phyloP scores from a whole-genome alignment of 2,888 invertebrate species.

The Petrolisthes manimaculis region DNA sequence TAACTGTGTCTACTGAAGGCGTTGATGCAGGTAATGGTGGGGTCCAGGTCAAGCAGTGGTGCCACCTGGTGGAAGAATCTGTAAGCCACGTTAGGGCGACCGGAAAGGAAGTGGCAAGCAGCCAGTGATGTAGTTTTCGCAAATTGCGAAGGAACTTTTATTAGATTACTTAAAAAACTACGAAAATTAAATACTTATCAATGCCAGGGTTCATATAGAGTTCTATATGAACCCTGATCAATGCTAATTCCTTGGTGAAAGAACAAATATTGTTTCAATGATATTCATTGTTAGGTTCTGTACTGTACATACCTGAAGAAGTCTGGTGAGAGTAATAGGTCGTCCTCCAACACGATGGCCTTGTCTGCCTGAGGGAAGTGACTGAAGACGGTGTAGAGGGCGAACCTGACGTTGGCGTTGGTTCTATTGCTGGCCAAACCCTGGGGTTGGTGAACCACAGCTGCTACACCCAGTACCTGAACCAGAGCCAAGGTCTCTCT shows the following conservation, averaged over 20 bases:
- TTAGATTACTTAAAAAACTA: no score
- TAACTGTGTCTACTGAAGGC: slow-evolving; percentile 61
- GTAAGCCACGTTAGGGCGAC: background rate
- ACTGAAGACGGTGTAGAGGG: slow-evolving; percentile 52
- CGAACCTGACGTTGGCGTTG: slow-evolving; percentile 58
- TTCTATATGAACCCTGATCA: no score
- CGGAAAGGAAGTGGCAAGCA: background rate
- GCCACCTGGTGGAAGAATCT: slow-evolving; percentile 60
- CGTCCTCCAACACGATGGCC: slow-evolving; percentile 61
- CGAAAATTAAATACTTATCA: no score
- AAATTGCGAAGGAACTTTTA: no score
- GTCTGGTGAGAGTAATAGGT: slow-evolving; percentile 58
- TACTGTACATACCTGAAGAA: slow-evolving; percentile 44
- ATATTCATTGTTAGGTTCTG: background rate
- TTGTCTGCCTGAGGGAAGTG: slow-evolving; percentile 39
- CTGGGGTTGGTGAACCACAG: slow-evolving; percentile 48
- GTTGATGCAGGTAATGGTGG: slow-evolving; percentile 55
- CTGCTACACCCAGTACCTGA: slow-evolving; percentile 39
- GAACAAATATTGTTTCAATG: no score
- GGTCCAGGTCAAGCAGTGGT: slow-evolving; percentile 53
- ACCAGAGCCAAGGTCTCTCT: slow-evolving; percentile 47
- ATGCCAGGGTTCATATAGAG: no score
- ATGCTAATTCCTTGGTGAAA: no score
- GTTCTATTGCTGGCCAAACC: slow-evolving; percentile 32
- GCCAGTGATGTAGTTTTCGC: no score